Evolutionary conservation across 2,797 vertebrate genomes (phyloP), one percentile per base, ranked within the genome.

Genomic region (Adrianichthys oophorus): DNA sequence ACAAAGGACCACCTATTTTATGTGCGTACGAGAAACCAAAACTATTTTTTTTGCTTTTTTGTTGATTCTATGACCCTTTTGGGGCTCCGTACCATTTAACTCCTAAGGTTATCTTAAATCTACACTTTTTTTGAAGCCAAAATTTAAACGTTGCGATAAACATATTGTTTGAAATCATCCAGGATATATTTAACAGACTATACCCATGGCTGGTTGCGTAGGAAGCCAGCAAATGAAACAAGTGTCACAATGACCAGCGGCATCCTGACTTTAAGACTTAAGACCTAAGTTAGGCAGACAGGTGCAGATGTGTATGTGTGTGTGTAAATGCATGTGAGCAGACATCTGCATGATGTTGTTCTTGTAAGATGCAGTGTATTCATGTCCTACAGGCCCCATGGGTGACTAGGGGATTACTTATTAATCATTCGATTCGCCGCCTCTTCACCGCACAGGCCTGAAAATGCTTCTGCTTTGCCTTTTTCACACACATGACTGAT

Each of bases 371-470:
- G 53, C 46, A 46, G 59, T 59, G 68, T 72, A 71, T 67, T 71
- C 62, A 42, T 74, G 73, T 83, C 54, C 72, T 63, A 53, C 63
- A 59, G 56, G 52, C 62, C 65, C 60, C 70, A 48, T 54, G 74
- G 76, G 72, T 79, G 63, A 84, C 76, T 74, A 66, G 57, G 75
- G 79, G 76, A 87, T 87, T 87, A 88, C 76, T 82, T 87, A 84
- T 90, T 89, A 89, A 91, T 91, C 78, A 85, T 88, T 87, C 62
- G 71, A 87, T 85, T 90, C 83, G 74, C 72, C 85, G 85, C 82
- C 70, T 80, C 59, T 68, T 76, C 68, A 76, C 68, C 6, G 16
- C 50, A 52, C 17, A 48, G 57, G 17, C 56, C 67, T 18, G 15
- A 58, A 80, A 74, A 72, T n/a, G 0, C 46, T 57, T 59, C 60